phyloP scores from a whole-genome alignment of 1,140 invertebrate species.

The Platyura marginata region DNA sequence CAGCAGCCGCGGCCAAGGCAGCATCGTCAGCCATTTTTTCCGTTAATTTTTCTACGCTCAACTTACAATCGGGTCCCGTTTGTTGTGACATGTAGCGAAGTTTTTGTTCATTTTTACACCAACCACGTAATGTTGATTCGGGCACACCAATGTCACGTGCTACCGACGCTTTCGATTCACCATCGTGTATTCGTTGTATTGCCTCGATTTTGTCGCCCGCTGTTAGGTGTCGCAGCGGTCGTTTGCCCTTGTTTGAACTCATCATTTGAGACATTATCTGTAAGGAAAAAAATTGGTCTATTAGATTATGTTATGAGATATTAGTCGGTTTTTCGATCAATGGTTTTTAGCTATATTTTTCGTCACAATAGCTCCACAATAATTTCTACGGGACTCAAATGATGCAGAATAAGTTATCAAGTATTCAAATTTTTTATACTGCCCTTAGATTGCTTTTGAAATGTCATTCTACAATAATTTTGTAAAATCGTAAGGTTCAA shows the following conservation, averaged over 20 bases:
- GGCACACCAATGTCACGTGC: slow-evolving; percentile 64
- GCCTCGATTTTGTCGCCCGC: slow-evolving; percentile 59
- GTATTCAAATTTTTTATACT: no score
- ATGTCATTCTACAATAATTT: no score
- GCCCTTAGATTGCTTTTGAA: no score
- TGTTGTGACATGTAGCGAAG: slow-evolving; percentile 47
- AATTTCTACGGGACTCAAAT: no score
- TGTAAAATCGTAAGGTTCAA: no score
- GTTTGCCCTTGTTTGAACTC: slow-evolving; percentile 38
- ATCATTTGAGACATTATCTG: slow-evolving; percentile 11
- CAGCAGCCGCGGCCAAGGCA: slow-evolving; percentile 31
- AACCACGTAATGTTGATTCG: slow-evolving; percentile 61
- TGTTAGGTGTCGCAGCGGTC: slow-evolving; percentile 46
- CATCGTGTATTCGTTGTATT: slow-evolving; percentile 58
- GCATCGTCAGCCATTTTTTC: slow-evolving; percentile 17
- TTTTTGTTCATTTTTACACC: slow-evolving; percentile 70
- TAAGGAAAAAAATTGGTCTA: no score
- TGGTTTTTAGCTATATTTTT: no score
- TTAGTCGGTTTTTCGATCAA: no score
- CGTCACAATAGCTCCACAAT: no score
- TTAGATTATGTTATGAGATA: no score
- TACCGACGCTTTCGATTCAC: slow-evolving; percentile 64
- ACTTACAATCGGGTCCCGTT: background rate
- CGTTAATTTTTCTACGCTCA: slow-evolving; percentile 5
- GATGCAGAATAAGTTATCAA: no score